Evolutionary conservation across 1,140 invertebrate genomes (phyloP), one percentile per base, ranked within the genome.

Genomic region (Drosophila subpulchrella): DNA sequence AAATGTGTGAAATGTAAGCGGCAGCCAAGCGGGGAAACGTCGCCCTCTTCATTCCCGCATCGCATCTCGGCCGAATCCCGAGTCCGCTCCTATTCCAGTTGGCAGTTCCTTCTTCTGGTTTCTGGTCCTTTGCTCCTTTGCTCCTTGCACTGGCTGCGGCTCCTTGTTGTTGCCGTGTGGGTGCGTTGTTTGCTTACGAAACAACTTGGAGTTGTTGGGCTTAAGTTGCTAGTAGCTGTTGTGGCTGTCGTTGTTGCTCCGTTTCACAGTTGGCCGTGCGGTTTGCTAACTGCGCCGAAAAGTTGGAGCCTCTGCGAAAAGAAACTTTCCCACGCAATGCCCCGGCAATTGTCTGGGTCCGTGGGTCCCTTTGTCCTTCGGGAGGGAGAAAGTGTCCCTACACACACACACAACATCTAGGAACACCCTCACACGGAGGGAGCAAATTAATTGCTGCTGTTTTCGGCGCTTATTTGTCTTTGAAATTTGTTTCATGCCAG

Each of bases 381-480:
- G 10, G 11, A n/a, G 11, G 38, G 38, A 39, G 36, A 13, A 11
- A 39, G 13, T 4, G 38, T 36, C 3, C 6, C 1, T 0, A 36
- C 34, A 39, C 11, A 47, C 47, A 30, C 10, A 66, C 20, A 51
- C 10, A 58, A 17, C 44, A 10, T 51, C 32, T 30, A 17, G 41
- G 41, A 73, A 48, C 55, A 39, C 75, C 59, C 74, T 61, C 76
- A 80, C 70, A 84, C 73, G 72, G 58, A 55, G 77, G 70, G 73
- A 78, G 76, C 77, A 89, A 89, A 89, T 89, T 89, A 89, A 89
- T 89, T 89, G 81, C 84, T 89, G 84, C 84, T 89, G 84, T 89
- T 88, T 89, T 89, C 74, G 84, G 85, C 85, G 85, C 84, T 88
- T 89, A 89, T 89, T 89, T 89, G 84, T 89, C 84, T 89, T 89